phyloP scores from a whole-genome alignment of 1,140 invertebrate species.

The Drosophila bocki region DNA sequence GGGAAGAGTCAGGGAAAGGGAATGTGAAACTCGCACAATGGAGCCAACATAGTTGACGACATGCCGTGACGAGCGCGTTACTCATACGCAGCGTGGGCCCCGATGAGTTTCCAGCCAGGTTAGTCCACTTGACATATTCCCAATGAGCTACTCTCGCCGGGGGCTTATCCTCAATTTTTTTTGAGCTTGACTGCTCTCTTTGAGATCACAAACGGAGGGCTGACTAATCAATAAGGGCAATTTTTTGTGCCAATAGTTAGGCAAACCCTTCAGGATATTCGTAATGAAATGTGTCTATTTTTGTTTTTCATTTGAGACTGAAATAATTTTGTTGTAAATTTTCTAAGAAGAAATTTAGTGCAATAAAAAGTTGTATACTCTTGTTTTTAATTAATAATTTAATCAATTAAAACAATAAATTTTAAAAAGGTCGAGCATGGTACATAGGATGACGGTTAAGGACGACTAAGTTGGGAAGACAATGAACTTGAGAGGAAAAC shows the following conservation, averaged over 20 bases:
- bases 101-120: slow-evolving; percentile 48
- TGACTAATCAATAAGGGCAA: slow-evolving; percentile 13
- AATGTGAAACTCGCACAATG: slow-evolving; percentile 28
- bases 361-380: no score
- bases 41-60: slow-evolving; percentile 49
- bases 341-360: background rate
- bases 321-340: no score
- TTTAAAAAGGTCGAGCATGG: no score
- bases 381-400: no score
- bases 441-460: no score
- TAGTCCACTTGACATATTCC: slow-evolving; percentile 57
- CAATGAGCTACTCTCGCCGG: slow-evolving; percentile 40
- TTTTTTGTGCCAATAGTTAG: background rate
- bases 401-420: no score
- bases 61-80: slow-evolving; percentile 46
- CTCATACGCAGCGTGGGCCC: slow-evolving; percentile 56
- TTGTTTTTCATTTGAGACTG: no score
- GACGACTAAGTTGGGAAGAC: no score
- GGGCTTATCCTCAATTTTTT: slow-evolving; percentile 4
- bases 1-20: slow-evolving; percentile 17
- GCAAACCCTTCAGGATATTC: background rate
- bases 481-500: no score
- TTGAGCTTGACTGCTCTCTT: background rate
- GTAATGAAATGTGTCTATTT: background rate
- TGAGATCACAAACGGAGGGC: slow-evolving; percentile 9